Percentiles rank a stretch among this genome's conserved stretches.
Evolutionary conservation across 2,113 vertebrate genomes (phyloP).

Genomic region (Thymallus thymallus): DNA sequence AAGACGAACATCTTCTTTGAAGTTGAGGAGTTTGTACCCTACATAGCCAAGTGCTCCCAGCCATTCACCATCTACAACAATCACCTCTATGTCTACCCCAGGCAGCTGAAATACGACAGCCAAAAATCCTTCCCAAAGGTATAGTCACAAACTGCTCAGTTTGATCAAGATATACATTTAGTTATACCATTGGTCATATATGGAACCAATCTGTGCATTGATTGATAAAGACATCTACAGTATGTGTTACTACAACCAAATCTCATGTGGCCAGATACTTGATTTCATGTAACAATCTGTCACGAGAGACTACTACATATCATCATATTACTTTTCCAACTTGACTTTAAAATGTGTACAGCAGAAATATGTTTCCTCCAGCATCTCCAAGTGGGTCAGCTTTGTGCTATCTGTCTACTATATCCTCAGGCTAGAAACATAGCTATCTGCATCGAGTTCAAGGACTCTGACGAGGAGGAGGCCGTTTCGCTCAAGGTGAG

Average conservation of each 20-base stretch:
- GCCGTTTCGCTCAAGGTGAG: slow-evolving; percentile 86
- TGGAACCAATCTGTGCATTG: too few species aligned
- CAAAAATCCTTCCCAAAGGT: slow-evolving; percentile 97
- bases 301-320: too few species aligned
- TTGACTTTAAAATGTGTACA: not conserved
- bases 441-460: slow-evolving; percentile 92
- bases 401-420: not conserved
- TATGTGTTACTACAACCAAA: too few species aligned
- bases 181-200: too few species aligned
- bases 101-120: slow-evolving; percentile 91
- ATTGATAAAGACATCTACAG: too few species aligned
- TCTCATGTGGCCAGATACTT: too few species aligned
- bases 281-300: too few species aligned
- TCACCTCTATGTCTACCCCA: slow-evolving; percentile 96
- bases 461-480: slow-evolving; percentile 91
- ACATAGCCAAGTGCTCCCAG: slow-evolving; percentile 90
- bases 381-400: slow-evolving; percentile 2
- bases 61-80: slow-evolving; percentile 96
- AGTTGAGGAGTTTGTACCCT: slow-evolving; percentile 95
- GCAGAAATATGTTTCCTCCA: not conserved
- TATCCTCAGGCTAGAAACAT: slow-evolving; percentile 90
- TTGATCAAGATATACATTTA: not conserved
- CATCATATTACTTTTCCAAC: not conserved
- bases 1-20: slow-evolving; percentile 79
- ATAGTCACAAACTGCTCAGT: slow-evolving; percentile 8